These are phyloP conservation scores for Ceratothoa steindachneri DNA, from an alignment of 2,888 invertebrate species.

Conservation along the genomic window DNA sequence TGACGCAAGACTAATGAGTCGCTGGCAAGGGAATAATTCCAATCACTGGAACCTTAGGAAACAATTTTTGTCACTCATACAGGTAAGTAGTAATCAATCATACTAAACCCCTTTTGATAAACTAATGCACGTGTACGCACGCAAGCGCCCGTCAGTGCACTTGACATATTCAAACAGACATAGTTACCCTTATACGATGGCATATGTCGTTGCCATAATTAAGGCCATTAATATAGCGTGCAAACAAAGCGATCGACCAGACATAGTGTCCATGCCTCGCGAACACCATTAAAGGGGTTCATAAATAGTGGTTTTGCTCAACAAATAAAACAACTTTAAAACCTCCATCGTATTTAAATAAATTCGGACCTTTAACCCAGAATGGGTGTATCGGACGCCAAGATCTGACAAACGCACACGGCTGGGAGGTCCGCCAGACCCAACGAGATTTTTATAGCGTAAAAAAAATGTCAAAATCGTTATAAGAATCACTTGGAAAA, in stretches of 20 bases:
- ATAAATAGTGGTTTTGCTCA: background rate
- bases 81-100: too few relatives aligned
- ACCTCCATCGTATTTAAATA: background rate
- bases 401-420: background rate
- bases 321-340: background rate
- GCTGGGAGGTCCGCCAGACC: background rate
- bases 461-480: slow-evolving; percentile 2
- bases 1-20: too few relatives aligned
- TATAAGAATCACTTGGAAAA: background rate
- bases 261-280: background rate
- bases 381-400: background rate
- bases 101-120: too few relatives aligned
- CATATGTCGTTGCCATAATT: too few relatives aligned
- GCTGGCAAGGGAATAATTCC: too few relatives aligned
- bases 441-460: background rate
- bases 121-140: too few relatives aligned
- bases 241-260: background rate
- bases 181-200: too few relatives aligned
- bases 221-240: background rate
- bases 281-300: background rate
- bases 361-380: background rate
- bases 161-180: too few relatives aligned
- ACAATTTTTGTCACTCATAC: too few relatives aligned
- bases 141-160: too few relatives aligned
- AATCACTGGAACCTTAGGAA: too few relatives aligned